Evolutionary conservation across 2,113 vertebrate genomes (phyloP).

Genomic region (Lynx canadensis): DNA sequence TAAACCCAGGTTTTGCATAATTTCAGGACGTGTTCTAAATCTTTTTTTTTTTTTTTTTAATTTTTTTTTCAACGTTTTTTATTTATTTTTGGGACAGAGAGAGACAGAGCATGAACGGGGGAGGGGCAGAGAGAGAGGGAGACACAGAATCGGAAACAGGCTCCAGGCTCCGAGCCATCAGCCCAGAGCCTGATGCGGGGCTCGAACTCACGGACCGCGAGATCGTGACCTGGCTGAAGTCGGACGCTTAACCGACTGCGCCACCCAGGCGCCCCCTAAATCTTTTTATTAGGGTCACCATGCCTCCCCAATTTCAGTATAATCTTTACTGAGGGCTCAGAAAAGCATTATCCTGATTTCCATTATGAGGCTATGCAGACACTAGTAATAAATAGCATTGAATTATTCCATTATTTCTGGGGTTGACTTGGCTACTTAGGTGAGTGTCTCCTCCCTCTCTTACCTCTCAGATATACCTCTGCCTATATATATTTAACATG

Average conservation of each 20-base stretch:
- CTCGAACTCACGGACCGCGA: no score
- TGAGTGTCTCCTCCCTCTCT: background rate
- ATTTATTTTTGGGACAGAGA: no score
- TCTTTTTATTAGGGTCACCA: background rate
- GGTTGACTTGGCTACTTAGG: background rate
- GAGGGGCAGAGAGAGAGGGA: no score
- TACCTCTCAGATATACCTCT: background rate
- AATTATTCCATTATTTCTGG: background rate
- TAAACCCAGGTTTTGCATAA: background rate
- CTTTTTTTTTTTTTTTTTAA: no score
- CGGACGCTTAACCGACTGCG: no score
- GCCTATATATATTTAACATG: background rate
- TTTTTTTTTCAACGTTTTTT: no score
- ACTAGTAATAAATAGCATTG: background rate
- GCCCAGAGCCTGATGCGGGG: no score
- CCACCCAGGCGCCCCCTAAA: no score
- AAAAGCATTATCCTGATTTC: background rate
- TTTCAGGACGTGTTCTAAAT: background rate
- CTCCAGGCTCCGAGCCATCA: no score
- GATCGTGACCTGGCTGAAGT: no score
- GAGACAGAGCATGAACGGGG: no score
- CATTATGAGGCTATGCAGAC: background rate
- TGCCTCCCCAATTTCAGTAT: background rate
- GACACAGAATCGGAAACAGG: no score
- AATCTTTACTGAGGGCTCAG: background rate